Evolutionary conservation across 2,888 invertebrate genomes (phyloP).

Genomic region (Aphodius sticticus): DNA sequence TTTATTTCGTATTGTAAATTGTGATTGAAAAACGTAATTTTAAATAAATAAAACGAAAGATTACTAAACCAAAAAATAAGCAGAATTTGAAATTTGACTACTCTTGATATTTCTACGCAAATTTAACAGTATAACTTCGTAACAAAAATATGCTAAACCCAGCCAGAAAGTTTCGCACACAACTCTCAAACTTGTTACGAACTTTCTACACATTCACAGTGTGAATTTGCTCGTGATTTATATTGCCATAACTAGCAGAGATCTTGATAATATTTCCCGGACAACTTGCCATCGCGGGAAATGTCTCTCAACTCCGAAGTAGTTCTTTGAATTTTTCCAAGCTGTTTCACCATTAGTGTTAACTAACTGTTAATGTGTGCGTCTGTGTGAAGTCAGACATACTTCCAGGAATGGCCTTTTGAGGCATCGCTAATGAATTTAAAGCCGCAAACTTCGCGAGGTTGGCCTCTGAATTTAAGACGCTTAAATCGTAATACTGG

Average conservation of each 20-base stretch:
- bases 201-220: background rate
- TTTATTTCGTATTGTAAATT: too few species aligned
- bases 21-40: too few species aligned
- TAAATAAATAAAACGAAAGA: too few species aligned
- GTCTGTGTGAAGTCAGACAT: too few species aligned
- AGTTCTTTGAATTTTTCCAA: background rate
- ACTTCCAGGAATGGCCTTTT: too few species aligned
- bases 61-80: too few species aligned
- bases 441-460: too few species aligned
- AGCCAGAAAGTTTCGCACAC: background rate
- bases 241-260: background rate
- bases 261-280: background rate
- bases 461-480: too few species aligned
- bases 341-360: background rate
- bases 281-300: background rate
- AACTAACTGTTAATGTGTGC: background rate
- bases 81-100: too few species aligned
- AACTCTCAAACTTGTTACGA: background rate
- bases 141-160: background rate
- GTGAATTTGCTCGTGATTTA: background rate
- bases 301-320: background rate
- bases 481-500: too few species aligned
- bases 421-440: too few species aligned
- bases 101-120: background rate
- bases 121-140: background rate